Evolutionary conservation across 1,140 invertebrate species (phyloP).

Genomic region (roundworm (Caenorhabditis elegans)): WBcel235 BX284606.5:10284001-10284500

Average conservation of each 20-base stretch:
- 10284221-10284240: slow-evolving; percentile 80
- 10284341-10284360: slow-evolving; percentile 66
- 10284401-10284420: slow-evolving; percentile 83
- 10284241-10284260: neutral
- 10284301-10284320: slow-evolving; percentile 88
- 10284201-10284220: slow-evolving; percentile 70
- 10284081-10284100: slow-evolving; percentile 17
- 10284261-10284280: neutral
- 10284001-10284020: no score
- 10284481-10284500: no score
- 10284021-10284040: no score
- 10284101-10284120: slow-evolving; percentile 79
- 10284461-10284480: slow-evolving; percentile 72
- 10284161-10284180: slow-evolving; percentile 86
- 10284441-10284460: slow-evolving; percentile 90
- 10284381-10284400: slow-evolving; percentile 57
- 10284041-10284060: no score
- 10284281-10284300: slow-evolving; percentile 70
- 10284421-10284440: slow-evolving; percentile 88
- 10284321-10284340: slow-evolving; percentile 97
- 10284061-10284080: neutral
- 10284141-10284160: slow-evolving; percentile 92
- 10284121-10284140: slow-evolving; percentile 95
- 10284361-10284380: slow-evolving; percentile 36
- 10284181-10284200: slow-evolving; percentile 82